Evolutionary conservation across 23 tunicate genomes (phyloP).

Genomic region (Halocynthia aurantium): DNA sequence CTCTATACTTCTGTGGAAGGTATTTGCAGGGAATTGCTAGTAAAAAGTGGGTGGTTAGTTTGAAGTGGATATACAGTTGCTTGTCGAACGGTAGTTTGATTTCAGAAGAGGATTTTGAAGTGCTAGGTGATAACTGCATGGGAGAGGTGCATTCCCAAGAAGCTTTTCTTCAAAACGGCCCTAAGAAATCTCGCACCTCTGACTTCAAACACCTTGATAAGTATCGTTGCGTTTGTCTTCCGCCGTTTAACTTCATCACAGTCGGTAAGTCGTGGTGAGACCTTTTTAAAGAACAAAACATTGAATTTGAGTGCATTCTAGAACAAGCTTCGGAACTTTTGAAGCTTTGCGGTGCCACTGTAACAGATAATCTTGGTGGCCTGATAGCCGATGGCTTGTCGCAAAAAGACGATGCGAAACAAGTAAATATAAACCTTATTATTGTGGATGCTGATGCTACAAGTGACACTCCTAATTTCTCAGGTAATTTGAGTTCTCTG

Average conservation of each 20-base stretch:
- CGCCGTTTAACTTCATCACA: slow-evolving; percentile 55
- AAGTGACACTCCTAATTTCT: slow-evolving; percentile 11
- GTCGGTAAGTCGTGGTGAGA: slow-evolving; percentile 21
- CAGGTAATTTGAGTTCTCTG: not conserved
- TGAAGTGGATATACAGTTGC: slow-evolving; percentile 46
- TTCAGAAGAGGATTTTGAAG: slow-evolving; percentile 64
- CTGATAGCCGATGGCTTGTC: not conserved
- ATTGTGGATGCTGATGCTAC: slow-evolving; percentile 57
- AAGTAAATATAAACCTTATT: slow-evolving; percentile 4
- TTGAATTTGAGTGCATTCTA: not conserved
- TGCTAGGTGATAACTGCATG: slow-evolving; percentile 48
- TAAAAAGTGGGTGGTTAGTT: slow-evolving; percentile 70
- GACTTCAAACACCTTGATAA: slow-evolving; percentile 23
- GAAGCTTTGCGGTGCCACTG: slow-evolving; percentile 55
- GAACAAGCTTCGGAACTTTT: slow-evolving; percentile 48
- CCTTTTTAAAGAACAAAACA: not conserved
- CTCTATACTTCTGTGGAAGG: slow-evolving; percentile 3
- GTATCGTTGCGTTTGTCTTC: slow-evolving; percentile 33
- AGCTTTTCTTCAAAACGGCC: slow-evolving; percentile 23
- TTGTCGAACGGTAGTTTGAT: slow-evolving; percentile 27
- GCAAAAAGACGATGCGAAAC: not conserved
- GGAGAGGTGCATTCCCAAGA: slow-evolving; percentile 7
- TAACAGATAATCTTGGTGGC: slow-evolving; percentile 23
- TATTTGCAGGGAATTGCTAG: slow-evolving; percentile 65
- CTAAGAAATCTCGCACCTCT: slow-evolving; percentile 37